Conservation (phyloP, 2,797 vertebrate species). For the Myotis planiceps region DNA sequence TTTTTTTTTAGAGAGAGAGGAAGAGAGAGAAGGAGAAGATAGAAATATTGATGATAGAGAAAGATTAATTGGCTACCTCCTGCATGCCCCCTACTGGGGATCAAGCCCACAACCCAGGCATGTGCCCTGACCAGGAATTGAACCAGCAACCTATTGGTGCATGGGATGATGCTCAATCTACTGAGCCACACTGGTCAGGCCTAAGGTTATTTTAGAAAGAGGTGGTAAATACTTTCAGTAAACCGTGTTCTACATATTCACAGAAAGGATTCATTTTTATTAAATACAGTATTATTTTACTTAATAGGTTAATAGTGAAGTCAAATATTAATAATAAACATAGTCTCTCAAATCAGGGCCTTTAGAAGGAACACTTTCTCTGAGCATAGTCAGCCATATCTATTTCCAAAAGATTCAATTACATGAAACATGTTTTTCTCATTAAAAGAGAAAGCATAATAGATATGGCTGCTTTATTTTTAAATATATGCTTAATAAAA, state of each 20-base stretch:
- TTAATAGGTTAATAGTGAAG: background rate
- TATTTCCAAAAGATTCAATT: constrained; percentile 37
- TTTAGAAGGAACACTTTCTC: background rate
- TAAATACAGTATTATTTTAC: background rate
- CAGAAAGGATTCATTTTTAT: background rate
- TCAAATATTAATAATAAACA: background rate
- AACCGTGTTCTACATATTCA: background rate
- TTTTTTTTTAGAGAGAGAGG: too few species aligned
- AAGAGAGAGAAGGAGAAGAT: too few species aligned
- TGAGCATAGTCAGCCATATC: constrained; percentile 49
- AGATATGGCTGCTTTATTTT: background rate
- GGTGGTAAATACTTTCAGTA: background rate
- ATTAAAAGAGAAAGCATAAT: background rate
- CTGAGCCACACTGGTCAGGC: background rate
- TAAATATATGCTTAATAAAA: constrained; percentile 30
- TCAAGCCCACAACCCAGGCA: too few species aligned
- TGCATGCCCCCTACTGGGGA: too few species aligned
- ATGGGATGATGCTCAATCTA: too few species aligned
- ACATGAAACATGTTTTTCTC: constrained; percentile 23
- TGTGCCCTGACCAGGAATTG: too few species aligned
- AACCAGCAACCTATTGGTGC: too few species aligned
- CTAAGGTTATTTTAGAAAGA: constrained; percentile 10
- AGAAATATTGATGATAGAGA: too few species aligned
- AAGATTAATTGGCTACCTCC: too few species aligned
- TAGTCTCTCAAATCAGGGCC: background rate